A percentile compares a stretch with the other conserved stretches of the same genome.
Conservation (phyloP, 2,888 invertebrate genomes). For the Campoplex capitator region DNA sequence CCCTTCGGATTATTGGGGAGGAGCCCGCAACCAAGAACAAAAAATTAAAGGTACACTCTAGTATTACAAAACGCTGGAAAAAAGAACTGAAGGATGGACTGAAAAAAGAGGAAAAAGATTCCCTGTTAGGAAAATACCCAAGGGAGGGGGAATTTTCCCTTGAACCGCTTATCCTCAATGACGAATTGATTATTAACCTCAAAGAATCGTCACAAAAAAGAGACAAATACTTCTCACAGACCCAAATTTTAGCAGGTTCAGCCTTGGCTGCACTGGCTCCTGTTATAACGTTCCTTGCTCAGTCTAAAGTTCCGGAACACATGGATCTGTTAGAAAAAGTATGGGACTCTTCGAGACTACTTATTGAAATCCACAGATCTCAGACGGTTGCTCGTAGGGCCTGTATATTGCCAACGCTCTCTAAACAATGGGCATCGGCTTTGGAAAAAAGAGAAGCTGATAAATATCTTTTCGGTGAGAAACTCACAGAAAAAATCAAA, state of each 20-base stretch:
- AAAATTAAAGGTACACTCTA: not conserved
- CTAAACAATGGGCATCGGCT: not conserved
- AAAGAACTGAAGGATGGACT: not conserved
- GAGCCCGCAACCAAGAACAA: not conserved
- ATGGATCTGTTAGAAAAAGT: not conserved
- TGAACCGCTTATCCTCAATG: not conserved
- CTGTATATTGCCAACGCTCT: not conserved
- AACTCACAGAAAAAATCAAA: constrained; percentile 8
- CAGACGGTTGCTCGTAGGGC: not conserved
- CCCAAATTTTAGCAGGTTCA: not conserved
- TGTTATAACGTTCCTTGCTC: not conserved
- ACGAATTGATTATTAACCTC: not conserved
- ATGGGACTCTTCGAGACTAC: not conserved
- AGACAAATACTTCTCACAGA: not conserved
- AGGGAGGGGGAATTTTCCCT: not conserved
- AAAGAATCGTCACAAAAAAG: not conserved
- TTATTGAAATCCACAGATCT: not conserved
- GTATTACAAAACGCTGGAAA: not conserved
- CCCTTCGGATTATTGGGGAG: not conserved
- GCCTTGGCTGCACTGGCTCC: too few species aligned
- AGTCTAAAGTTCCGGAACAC: not conserved
- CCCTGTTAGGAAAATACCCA: not conserved
- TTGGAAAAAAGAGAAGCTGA: not conserved
- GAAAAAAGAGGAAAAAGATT: not conserved
- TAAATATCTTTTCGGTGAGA: constrained; percentile 20